phyloP scores from a whole-genome alignment of 2,888 invertebrate species.

The Spisula subtruncata region DNA sequence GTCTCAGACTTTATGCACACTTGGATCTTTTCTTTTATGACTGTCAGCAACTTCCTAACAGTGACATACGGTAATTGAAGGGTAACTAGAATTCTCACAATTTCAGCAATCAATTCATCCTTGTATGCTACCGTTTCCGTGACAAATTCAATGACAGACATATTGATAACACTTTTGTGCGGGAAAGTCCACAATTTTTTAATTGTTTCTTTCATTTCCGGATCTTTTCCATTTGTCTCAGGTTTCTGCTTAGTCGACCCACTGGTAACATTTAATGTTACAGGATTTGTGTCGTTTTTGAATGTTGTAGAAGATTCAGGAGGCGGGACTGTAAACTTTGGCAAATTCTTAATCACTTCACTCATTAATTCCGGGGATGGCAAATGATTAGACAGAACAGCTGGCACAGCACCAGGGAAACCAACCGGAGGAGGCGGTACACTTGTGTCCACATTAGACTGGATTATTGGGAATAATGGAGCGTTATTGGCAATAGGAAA shows the following conservation, averaged over 20 bases:
- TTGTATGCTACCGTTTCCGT: conserved; percentile 68
- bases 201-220: conserved; percentile 64
- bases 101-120: conserved; percentile 68
- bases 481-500: conserved; percentile 36
- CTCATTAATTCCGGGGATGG: conserved; percentile 56
- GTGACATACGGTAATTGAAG: conserved; percentile 68
- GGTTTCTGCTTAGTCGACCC: conserved; percentile 30
- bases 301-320: conserved; percentile 26
- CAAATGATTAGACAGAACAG: conserved; percentile 26
- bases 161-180: conserved; percentile 56
- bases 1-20: conserved; percentile 53
- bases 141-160: conserved; percentile 64
- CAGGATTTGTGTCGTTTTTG: conserved; percentile 51
- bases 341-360: conserved; percentile 53
- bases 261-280: neutral
- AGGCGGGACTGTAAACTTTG: conserved; percentile 19
- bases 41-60: conserved; percentile 60
- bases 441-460: neutral
- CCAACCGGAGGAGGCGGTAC: conserved; percentile 21
- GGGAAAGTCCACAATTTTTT: conserved; percentile 67
- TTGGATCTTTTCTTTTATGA: conserved; percentile 62
- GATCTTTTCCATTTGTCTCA: conserved; percentile 46
- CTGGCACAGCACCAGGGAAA: neutral
- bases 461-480: conserved; percentile 37
- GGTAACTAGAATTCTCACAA: conserved; percentile 60